These are phyloP conservation scores for Zophobas morio DNA, from an alignment of 1,140 invertebrate species.

Conservation along the genomic window DNA sequence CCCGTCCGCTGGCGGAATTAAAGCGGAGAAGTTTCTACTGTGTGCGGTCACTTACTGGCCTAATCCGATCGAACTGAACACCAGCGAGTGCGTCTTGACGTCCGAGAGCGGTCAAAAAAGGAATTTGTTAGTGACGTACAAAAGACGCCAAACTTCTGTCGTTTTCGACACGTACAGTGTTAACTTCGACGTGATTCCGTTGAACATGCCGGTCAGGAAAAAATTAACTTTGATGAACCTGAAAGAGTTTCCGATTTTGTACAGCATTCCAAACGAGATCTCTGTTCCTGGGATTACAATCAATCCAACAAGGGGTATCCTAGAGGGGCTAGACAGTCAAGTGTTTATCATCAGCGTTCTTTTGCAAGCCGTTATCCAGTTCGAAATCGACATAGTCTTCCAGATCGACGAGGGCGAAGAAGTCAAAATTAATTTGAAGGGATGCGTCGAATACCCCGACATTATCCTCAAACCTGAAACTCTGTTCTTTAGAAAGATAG, in stretches of 20 bases:
- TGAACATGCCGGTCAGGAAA: constrained; percentile 50
- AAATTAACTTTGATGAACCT: constrained; percentile 51
- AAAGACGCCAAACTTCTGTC: constrained; percentile 41
- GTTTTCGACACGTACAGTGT: constrained; percentile 45
- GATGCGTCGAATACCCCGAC: constrained; percentile 49
- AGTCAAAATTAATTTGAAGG: constrained; percentile 46
- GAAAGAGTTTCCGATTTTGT: constrained; percentile 40
- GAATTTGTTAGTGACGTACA: constrained; percentile 48
- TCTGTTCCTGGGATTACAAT: constrained; percentile 49
- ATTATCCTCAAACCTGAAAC: constrained; percentile 47
- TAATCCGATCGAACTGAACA: constrained; percentile 6
- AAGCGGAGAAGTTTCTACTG: constrained; percentile 46
- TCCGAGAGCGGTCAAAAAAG: constrained; percentile 56
- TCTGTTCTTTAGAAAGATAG: constrained; percentile 56
- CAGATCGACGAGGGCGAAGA: constrained; percentile 43
- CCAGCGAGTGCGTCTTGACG: constrained; percentile 52
- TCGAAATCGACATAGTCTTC: constrained; percentile 27
- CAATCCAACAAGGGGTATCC: constrained; percentile 38
- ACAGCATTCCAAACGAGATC: constrained; percentile 26
- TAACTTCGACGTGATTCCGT: constrained; percentile 50
- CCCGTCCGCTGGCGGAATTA: constrained; percentile 49
- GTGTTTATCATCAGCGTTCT: constrained; percentile 43
- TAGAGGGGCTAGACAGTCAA: constrained; percentile 48
- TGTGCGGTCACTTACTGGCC: constrained; percentile 51
- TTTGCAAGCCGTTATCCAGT: constrained; percentile 25